Percentiles rank a stretch among this genome's conserved stretches.
These are phyloP conservation scores for Corbicula japonica DNA, from an alignment of 2,888 invertebrate genomes.

Conservation along the genomic window DNA sequence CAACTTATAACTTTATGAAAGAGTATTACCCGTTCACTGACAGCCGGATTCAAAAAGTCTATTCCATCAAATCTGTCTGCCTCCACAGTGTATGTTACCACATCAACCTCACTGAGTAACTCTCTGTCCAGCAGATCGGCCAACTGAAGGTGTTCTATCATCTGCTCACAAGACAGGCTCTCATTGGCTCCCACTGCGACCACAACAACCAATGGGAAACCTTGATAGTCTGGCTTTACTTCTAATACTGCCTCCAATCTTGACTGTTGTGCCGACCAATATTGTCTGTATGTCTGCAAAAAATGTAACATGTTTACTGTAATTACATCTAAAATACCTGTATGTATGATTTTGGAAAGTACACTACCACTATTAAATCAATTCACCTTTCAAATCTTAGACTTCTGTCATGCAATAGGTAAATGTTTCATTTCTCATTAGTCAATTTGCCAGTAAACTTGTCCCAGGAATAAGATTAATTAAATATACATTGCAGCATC, in stretches of 20 bases:
- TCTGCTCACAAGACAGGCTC: conserved; percentile 34
- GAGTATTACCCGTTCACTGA: conserved; percentile 67
- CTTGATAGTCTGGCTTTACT: conserved; percentile 71
- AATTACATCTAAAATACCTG: no score
- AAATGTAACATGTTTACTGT: background rate
- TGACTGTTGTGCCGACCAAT: conserved; percentile 71
- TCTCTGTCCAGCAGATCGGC: conserved; percentile 63
- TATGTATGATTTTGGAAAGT: background rate
- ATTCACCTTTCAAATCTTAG: background rate
- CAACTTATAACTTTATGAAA: no score
- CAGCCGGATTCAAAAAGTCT: conserved; percentile 54
- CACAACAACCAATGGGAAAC: conserved; percentile 78
- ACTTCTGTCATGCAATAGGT: no score
- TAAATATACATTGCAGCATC: no score
- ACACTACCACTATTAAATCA: background rate
- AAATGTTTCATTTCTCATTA: no score
- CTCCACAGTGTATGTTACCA: conserved; percentile 57
- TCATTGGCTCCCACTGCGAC: conserved; percentile 66
- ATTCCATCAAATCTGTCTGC: conserved; percentile 41
- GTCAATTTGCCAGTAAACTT: no score
- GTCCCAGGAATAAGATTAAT: no score
- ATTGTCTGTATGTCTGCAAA: conserved; percentile 56
- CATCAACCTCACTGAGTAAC: conserved; percentile 67
- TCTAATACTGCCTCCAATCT: conserved; percentile 73
- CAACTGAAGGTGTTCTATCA: conserved; percentile 48